phyloP scores from a whole-genome alignment of 2,888 invertebrate genomes.

The Luperina testacea region DNA sequence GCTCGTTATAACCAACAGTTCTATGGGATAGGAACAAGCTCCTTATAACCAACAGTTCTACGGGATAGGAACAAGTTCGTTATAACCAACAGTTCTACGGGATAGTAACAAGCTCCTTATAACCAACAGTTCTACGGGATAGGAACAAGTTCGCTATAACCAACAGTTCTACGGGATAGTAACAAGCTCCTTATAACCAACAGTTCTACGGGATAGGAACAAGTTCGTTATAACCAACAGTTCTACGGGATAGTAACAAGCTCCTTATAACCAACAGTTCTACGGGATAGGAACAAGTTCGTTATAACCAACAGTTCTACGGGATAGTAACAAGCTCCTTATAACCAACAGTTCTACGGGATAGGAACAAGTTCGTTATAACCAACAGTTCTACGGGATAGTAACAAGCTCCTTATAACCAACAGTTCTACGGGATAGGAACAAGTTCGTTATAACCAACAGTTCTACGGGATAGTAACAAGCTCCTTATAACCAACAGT shows the following conservation, averaged over 20 bases:
- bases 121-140: slow-evolving; percentile 4
- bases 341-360: background rate
- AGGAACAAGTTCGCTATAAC: slow-evolving; percentile 12
- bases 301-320: slow-evolving; percentile 2
- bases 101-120: slow-evolving; percentile 13
- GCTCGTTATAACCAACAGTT: slow-evolving; percentile 7
- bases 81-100: slow-evolving; percentile 2
- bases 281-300: slow-evolving; percentile 12
- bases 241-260: slow-evolving; percentile 12
- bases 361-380: slow-evolving; percentile 14
- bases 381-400: slow-evolving; percentile 9
- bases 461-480: slow-evolving; percentile 12
- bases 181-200: slow-evolving; percentile 14
- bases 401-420: slow-evolving; percentile 8
- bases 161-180: slow-evolving; percentile 8
- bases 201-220: slow-evolving; percentile 12
- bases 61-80: slow-evolving; percentile 18
- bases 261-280: slow-evolving; percentile 6
- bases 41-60: slow-evolving; percentile 2
- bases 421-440: slow-evolving; percentile 16
- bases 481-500: slow-evolving; percentile 5
- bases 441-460: slow-evolving; percentile 4
- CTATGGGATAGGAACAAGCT: slow-evolving; percentile 9
- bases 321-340: slow-evolving; percentile 16
- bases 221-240: slow-evolving; percentile 5